phyloP scores from a whole-genome alignment of 2,797 vertebrate genomes.

The Novumbra hubbsi region DNA sequence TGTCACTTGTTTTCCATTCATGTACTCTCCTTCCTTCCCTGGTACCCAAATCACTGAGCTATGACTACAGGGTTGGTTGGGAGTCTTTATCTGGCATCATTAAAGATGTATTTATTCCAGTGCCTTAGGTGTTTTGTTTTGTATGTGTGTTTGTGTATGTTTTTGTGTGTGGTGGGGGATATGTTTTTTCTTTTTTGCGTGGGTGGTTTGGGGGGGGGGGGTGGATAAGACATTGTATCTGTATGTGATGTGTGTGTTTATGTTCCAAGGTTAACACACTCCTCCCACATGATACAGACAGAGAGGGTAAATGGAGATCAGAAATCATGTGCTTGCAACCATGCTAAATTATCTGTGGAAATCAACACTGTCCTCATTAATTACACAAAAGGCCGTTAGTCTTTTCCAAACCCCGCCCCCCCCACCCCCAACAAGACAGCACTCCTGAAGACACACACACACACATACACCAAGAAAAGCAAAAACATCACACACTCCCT shows the following conservation, averaged over 20 bases:
- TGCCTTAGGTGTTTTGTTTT: slow-evolving; percentile 71
- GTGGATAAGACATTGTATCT: slow-evolving; percentile 64
- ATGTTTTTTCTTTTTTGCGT: slow-evolving; percentile 6
- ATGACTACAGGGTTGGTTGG: slow-evolving; percentile 75
- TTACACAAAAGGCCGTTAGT: slow-evolving; percentile 79
- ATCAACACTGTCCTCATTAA: slow-evolving; percentile 81
- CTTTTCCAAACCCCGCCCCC: slow-evolving; percentile 65
- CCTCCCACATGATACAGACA: slow-evolving; percentile 74
- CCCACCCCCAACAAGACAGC: slow-evolving; percentile 65
- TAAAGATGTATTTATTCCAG: slow-evolving; percentile 79
- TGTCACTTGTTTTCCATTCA: slow-evolving; percentile 73
- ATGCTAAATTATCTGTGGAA: slow-evolving; percentile 79
- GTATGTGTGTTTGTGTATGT: slow-evolving; percentile 47
- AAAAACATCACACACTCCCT: slow-evolving; percentile 14
- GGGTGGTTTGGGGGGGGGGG: slow-evolving; percentile 13
- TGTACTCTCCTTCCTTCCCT: slow-evolving; percentile 64
- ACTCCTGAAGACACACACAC: slow-evolving; percentile 49
- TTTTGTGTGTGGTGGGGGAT: slow-evolving; percentile 15
- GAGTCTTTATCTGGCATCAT: slow-evolving; percentile 78
- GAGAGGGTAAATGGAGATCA: slow-evolving; percentile 78
- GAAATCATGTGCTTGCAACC: slow-evolving; percentile 76
- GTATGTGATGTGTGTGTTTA: slow-evolving; percentile 58
- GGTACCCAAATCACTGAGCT: slow-evolving; percentile 74
- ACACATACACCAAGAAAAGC: slow-evolving; percentile 50
- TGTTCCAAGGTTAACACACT: slow-evolving; percentile 75